Conservation (phyloP, 1,140 invertebrate species). For the Drosophila ohnishii region DNA sequence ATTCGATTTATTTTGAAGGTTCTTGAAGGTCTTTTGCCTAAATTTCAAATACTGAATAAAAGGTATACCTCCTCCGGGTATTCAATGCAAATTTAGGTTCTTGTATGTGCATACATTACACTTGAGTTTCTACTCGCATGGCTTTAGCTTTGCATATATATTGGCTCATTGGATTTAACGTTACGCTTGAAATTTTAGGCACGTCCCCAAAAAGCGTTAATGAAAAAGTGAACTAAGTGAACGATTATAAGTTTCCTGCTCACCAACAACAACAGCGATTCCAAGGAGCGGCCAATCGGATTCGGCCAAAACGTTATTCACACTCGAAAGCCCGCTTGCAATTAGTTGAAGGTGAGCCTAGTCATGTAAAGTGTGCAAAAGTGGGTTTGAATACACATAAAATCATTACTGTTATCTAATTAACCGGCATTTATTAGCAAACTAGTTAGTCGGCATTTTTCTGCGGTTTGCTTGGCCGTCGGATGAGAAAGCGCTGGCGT, state of each 20-base stretch:
- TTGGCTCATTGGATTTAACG: slow-evolving; percentile 24
- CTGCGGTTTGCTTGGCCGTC: not conserved
- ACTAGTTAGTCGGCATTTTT: slow-evolving; percentile 30
- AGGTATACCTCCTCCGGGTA: not conserved
- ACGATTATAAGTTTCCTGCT: slow-evolving; percentile 45
- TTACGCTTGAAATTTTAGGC: slow-evolving; percentile 33
- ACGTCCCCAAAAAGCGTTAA: slow-evolving; percentile 38
- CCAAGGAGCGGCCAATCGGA: slow-evolving; percentile 30
- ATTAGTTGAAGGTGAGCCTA: slow-evolving; percentile 32
- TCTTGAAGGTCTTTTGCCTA: slow-evolving; percentile 3
- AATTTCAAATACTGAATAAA: not conserved
- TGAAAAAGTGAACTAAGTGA: slow-evolving; percentile 34
- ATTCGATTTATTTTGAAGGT: not conserved
- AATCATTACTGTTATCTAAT: slow-evolving; percentile 21
- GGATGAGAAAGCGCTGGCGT: not conserved
- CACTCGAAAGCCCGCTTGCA: slow-evolving; percentile 3
- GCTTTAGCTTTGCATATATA: slow-evolving; percentile 20
- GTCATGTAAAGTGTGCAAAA: slow-evolving; percentile 16
- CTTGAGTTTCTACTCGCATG: slow-evolving; percentile 4
- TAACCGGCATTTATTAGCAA: slow-evolving; percentile 16
- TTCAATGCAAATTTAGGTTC: slow-evolving; percentile 19
- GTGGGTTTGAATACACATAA: slow-evolving; percentile 12
- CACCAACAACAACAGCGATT: slow-evolving; percentile 9
- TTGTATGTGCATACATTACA: slow-evolving; percentile 14
- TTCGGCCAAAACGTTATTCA: slow-evolving; percentile 16